A percentile compares a stretch with the other conserved stretches of the same genome.
Evolutionary conservation across 2,888 invertebrate species (phyloP).

Genomic region (Cheilosia impressa): DNA sequence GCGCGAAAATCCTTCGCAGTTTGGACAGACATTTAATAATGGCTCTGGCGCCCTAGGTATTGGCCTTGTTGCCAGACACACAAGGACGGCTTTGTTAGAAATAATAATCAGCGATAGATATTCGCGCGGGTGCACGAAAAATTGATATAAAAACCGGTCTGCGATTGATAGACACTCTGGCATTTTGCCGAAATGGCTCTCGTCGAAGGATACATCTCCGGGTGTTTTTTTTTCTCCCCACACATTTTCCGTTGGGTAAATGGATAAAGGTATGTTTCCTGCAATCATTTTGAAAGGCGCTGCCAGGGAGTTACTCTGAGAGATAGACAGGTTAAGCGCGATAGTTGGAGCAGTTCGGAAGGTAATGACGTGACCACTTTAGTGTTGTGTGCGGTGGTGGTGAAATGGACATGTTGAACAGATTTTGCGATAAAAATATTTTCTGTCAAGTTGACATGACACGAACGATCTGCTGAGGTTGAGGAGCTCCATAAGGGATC

Average conservation of each 20-base stretch:
- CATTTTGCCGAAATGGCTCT: slow-evolving; percentile 50
- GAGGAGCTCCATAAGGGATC: slow-evolving; percentile 5
- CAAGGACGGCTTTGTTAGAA: slow-evolving; percentile 15
- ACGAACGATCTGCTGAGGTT: slow-evolving; percentile 11
- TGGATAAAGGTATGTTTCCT: slow-evolving; percentile 9
- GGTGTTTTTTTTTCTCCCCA: neutral
- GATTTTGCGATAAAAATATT: slow-evolving; percentile 45
- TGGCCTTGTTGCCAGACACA: slow-evolving; percentile 27
- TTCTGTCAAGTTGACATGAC: slow-evolving; percentile 37
- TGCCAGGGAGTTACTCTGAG: slow-evolving; percentile 2
- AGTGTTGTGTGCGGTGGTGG: slow-evolving; percentile 11
- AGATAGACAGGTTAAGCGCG: slow-evolving; percentile 16
- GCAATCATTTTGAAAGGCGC: slow-evolving; percentile 33
- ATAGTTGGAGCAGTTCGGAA: neutral
- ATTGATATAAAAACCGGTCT: slow-evolving; percentile 39
- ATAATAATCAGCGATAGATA: slow-evolving; percentile 26
- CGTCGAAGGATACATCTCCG: slow-evolving; percentile 3
- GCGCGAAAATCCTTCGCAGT: slow-evolving; percentile 8
- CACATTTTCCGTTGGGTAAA: slow-evolving; percentile 1
- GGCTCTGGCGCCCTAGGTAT: slow-evolving; percentile 39
- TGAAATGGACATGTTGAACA: slow-evolving; percentile 16
- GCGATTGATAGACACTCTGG: slow-evolving; percentile 61
- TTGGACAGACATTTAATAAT: slow-evolving; percentile 55
- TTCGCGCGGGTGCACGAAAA: slow-evolving; percentile 7
- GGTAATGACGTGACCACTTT: slow-evolving; percentile 56